Evolutionary conservation across 2,888 invertebrate genomes (phyloP).

Genomic region (Pelosia muscerda): DNA sequence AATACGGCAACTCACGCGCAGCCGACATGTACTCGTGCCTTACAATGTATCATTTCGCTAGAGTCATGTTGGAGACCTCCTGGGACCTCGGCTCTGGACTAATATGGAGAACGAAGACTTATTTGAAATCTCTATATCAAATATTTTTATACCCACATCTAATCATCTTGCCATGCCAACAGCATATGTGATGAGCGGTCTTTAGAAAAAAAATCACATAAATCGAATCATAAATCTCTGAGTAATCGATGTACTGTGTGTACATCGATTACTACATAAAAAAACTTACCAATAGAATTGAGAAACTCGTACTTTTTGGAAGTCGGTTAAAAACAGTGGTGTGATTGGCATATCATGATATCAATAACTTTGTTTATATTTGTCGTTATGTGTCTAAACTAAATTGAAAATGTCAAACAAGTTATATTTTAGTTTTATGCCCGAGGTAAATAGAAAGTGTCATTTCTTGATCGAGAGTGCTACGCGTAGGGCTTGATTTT

Average conservation of each 20-base stretch:
- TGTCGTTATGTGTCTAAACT: neutral
- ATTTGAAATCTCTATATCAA: neutral
- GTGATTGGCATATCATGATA: neutral
- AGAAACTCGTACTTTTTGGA: too few species aligned
- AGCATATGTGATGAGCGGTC: too few species aligned
- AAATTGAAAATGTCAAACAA: neutral
- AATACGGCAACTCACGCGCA: slow-evolving; percentile 39
- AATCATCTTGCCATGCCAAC: too few species aligned
- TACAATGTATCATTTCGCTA: slow-evolving; percentile 17
- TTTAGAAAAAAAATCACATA: too few species aligned
- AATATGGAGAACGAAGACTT: slow-evolving; percentile 5
- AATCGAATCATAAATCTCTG: too few species aligned
- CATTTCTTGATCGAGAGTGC: neutral
- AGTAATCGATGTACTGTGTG: too few species aligned
- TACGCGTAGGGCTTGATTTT: neutral
- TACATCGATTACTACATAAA: too few species aligned
- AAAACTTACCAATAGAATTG: too few species aligned
- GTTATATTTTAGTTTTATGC: neutral
- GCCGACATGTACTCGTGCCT: slow-evolving; percentile 13
- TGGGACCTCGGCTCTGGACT: neutral
- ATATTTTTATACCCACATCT: slow-evolving; percentile 4
- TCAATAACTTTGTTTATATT: neutral
- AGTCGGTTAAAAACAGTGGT: too few species aligned
- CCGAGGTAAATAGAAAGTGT: neutral
- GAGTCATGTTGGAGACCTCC: slow-evolving; percentile 9